Conservation (phyloP, 2,797 vertebrate species). For the Malurus leucopterus region DNA sequence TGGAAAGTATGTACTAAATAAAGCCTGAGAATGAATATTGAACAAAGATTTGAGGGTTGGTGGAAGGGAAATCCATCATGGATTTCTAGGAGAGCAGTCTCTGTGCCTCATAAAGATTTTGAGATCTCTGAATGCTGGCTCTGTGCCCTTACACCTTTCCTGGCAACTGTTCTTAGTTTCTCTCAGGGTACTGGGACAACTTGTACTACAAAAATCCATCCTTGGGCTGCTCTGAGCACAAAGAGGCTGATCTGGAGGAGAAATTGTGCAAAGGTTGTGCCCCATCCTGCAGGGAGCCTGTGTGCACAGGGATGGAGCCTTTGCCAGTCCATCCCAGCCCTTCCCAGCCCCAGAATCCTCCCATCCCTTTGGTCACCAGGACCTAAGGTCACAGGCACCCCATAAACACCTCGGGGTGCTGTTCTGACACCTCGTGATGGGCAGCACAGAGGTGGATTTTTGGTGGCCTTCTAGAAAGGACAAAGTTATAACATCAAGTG, state of each 20-base stretch:
- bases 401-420: background rate
- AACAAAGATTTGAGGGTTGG: background rate
- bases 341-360: background rate
- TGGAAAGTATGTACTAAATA: background rate
- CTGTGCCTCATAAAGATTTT: background rate
- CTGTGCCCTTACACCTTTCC: background rate
- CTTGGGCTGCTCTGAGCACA: background rate
- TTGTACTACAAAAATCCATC: background rate
- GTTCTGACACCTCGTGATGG: background rate
- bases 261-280: fast-evolving
- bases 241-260: background rate
- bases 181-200: background rate
- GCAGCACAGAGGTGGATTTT: background rate
- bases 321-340: background rate
- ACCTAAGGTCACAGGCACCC: background rate
- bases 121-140: background rate
- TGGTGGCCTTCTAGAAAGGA: background rate
- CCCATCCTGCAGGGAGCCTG: too few species aligned
- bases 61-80: background rate
- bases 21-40: background rate
- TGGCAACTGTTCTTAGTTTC: background rate
- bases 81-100: background rate
- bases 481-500: background rate
- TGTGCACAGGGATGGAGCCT: fast-evolving
- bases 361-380: too few species aligned